Evolutionary conservation across 1,140 invertebrate species (phyloP).

Genomic region (Phthorimaea operculella): DNA sequence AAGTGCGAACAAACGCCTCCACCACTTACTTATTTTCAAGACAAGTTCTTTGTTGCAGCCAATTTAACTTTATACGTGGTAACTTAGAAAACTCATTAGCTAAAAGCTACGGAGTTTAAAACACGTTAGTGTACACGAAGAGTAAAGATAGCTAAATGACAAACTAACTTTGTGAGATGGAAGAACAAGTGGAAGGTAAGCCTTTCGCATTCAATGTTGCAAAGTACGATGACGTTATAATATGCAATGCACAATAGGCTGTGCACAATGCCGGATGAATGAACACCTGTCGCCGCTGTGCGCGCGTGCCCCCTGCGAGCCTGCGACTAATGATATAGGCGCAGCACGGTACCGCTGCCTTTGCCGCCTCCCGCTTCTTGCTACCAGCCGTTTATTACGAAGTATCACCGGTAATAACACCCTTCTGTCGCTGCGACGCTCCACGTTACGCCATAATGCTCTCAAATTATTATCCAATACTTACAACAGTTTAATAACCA

Average conservation of each 20-base stretch:
- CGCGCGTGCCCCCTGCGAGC: constrained; percentile 22
- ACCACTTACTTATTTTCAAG: too few species aligned
- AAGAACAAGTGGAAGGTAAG: too few species aligned
- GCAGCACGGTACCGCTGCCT: neutral
- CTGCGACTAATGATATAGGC: constrained; percentile 26
- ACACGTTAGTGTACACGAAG: too few species aligned
- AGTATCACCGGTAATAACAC: constrained; percentile 18
- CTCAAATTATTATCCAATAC: constrained; percentile 9
- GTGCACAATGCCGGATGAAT: constrained; percentile 1
- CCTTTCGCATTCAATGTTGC: too few species aligned
- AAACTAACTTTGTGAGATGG: too few species aligned
- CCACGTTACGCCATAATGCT: constrained; percentile 1
- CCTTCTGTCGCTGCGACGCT: constrained; percentile 12
- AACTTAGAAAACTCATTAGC: too few species aligned
- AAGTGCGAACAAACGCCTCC: neutral
- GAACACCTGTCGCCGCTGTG: neutral
- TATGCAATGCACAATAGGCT: neutral
- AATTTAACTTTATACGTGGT: too few species aligned
- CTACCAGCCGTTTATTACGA: constrained; percentile 19
- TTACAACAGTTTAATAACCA: neutral
- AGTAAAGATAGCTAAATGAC: too few species aligned
- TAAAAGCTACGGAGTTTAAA: too few species aligned
- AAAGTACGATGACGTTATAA: too few species aligned
- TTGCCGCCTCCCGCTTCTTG: constrained; percentile 4
- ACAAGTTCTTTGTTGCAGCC: too few species aligned